Base-by-base conservation (phyloP, 2,888 invertebrate species). In the Aspidiotus destructor region DNA sequence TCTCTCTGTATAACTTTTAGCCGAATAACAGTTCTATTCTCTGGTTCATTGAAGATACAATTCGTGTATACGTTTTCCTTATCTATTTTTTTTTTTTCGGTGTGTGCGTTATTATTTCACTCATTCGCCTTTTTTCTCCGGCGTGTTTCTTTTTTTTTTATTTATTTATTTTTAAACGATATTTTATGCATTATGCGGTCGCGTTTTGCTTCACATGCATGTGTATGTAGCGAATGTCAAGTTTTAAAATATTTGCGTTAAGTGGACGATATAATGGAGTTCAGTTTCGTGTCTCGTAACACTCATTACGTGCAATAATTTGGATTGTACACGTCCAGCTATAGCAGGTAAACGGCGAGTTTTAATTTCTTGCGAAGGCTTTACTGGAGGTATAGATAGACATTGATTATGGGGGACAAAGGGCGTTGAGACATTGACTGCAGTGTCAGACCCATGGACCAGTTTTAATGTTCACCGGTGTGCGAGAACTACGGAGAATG, bases 181-280 rank as follows among this genome's bases (percentile, higher is more conserved):
- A 28, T 28, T 28, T 28, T 28, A 28, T 28, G 28, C 28, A 28
- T 28, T 28, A 28, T 28, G 28, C 28, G 28, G 28, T 28, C 28
- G 28, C 28, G n/a, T 13, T n/a, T 54, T 54, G n/a, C 16, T 54
- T 16, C 17, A 17, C 8, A 54, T 54, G 17, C 15, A 13, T 16
- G 13, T 54, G 55, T 17, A 54, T 54, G 5, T 10, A 58, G 40
- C 58, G 58, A 58, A 58, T 58, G 58, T 13, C 17, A 58, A 58
- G 28, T 58, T 58, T 15, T 17, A 40, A 58, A 58, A 58, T 58
- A 58, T 17, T 58, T 28, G n/a, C 48, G 48, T 58, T 58, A 58
- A 58, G 48, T 44, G 17, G 44, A 58, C 67, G 60, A 58, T 67
- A 67, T 28, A 28, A 28, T 67, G 67, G 17, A 10, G 67, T 67